Percentiles rank a stretch among this genome's conserved stretches.
Evolutionary conservation across 2,113 vertebrate species (phyloP).

Genomic region (Rhea pennata): DNA sequence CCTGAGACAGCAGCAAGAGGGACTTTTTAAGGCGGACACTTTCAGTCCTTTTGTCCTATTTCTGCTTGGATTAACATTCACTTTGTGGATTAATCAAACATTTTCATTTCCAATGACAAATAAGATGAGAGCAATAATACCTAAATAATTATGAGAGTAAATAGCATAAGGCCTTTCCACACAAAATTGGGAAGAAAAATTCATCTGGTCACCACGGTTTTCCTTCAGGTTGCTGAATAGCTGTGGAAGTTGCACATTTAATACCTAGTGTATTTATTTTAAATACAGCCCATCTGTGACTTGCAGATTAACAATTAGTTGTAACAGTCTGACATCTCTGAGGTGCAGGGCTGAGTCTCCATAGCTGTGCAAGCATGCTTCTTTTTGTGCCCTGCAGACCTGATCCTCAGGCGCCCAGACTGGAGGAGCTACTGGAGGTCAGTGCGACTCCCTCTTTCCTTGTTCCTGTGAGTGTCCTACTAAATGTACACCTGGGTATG

Average conservation of each 20-base stretch:
- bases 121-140: background rate
- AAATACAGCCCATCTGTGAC: background rate
- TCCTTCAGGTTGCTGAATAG: background rate
- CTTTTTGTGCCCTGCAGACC: background rate
- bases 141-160: background rate
- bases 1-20: background rate
- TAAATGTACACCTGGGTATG: too few species aligned
- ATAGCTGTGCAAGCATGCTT: background rate
- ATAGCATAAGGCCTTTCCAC: background rate
- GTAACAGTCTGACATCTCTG: background rate
- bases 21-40: background rate
- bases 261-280: background rate
- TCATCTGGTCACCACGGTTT: background rate
- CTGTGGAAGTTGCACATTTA: background rate
- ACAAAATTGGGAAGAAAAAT: background rate
- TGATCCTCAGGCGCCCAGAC: background rate
- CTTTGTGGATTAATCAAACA: background rate
- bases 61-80: background rate
- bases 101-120: background rate
- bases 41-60: background rate
- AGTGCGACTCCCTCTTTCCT: background rate
- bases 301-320: background rate
- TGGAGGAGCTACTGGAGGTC: background rate
- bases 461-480: fast-evolving
- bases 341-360: background rate